phyloP scores from a whole-genome alignment of 2,113 vertebrate species.

The Zosterops borbonicus region DNA sequence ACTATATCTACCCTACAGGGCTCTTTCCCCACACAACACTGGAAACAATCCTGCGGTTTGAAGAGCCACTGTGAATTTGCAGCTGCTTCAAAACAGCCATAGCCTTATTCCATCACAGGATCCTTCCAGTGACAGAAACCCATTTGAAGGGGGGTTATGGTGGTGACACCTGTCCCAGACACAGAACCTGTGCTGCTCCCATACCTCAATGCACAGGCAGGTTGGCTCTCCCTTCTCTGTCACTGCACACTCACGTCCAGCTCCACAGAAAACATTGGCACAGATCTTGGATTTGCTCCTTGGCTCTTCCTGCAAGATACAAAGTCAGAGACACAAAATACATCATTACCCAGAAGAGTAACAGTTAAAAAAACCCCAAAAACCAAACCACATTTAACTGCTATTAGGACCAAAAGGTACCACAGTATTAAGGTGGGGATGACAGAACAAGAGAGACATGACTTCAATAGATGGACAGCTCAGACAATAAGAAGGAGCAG shows the following conservation, averaged over 20 bases:
- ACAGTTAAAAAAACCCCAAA: not conserved
- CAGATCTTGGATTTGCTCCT: constrained; percentile 98
- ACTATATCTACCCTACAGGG: not conserved
- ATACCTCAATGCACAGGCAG: constrained; percentile 96
- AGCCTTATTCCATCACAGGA: not conserved
- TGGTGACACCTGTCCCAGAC: not conserved
- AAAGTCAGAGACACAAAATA: constrained; percentile 37
- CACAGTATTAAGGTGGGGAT: not conserved
- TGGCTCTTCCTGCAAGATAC: constrained; percentile 79
- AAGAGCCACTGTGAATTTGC: not conserved
- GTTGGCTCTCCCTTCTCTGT: constrained; percentile 95
- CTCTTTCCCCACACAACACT: not conserved
- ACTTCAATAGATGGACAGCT: not conserved
- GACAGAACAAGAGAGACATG: not conserved
- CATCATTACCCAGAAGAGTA: not conserved
- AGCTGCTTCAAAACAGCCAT: not conserved
- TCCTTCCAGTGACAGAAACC: not conserved
- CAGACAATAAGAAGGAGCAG: not conserved
- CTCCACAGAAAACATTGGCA: constrained; percentile 98
- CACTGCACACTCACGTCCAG: constrained; percentile 92
- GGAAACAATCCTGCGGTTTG: not conserved
- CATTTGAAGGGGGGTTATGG: too few species aligned
- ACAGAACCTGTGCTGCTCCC: not conserved
- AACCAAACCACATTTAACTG: not conserved
- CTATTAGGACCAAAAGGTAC: not conserved